phyloP scores from a whole-genome alignment of 2,113 vertebrate genomes.

The Cryptoleucopteryx plumbea region DNA sequence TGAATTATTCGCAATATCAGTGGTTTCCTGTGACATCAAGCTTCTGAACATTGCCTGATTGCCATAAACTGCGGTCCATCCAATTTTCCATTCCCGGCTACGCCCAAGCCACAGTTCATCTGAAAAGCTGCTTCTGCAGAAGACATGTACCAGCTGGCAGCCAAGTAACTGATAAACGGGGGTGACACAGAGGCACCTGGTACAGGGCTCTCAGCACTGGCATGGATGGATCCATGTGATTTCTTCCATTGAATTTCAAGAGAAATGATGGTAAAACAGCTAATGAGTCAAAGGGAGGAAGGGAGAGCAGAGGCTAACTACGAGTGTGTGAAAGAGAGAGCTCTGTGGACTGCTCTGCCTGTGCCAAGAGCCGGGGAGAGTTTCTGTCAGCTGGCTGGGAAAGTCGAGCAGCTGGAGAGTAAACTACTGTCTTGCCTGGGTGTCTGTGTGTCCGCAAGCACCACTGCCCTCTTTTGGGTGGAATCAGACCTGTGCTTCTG shows the following conservation, averaged over 20 bases:
- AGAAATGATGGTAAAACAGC: conserved; percentile 6
- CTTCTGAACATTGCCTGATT: conserved; percentile 14
- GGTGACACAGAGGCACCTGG: not conserved
- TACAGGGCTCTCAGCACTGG: not conserved
- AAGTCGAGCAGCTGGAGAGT: conserved; percentile 6
- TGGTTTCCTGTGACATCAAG: conserved; percentile 63
- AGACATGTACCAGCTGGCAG: not conserved
- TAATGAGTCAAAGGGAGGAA: conserved; percentile 41
- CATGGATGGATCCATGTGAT: not conserved
- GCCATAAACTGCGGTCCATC: not conserved
- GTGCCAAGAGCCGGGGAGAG: conserved; percentile 12
- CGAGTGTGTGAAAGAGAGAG: conserved; percentile 23
- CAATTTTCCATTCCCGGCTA: conserved; percentile 30
- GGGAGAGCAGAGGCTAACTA: conserved; percentile 15
- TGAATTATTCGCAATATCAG: conserved; percentile 18
- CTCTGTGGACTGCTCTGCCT: not conserved
- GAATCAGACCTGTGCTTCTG: not conserved
- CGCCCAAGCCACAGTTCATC: conserved; percentile 12
- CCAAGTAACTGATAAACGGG: not conserved
- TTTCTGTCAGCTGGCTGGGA: conserved; percentile 29
- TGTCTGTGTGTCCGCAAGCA: not conserved
- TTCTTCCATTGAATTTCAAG: not conserved
- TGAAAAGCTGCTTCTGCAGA: conserved; percentile 4
- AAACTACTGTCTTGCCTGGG: not conserved
- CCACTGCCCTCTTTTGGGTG: conserved; percentile 55